A percentile compares a stretch with the other conserved stretches of the same genome.
These are phyloP conservation scores for Lagenorhynchus albirostris DNA, from an alignment of 2,113 vertebrate genomes.

Conservation along the genomic window DNA sequence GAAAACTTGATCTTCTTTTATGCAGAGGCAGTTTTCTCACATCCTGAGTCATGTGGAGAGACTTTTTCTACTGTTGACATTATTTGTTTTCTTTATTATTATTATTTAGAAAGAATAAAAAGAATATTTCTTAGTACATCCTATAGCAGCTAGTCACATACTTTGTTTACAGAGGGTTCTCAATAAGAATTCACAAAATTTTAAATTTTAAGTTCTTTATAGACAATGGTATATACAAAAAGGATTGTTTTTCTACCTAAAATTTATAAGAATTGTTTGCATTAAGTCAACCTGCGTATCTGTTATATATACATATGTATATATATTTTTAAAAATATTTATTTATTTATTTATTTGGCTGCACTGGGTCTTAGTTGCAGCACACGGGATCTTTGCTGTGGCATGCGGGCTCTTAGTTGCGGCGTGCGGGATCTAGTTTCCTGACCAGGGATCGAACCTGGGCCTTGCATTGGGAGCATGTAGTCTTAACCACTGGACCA, in stretches of 20 bases:
- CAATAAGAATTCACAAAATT: slow-evolving; percentile 26
- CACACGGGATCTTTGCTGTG: too few relatives aligned
- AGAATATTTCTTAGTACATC: neutral
- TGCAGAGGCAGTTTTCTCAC: neutral
- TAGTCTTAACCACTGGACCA: too few relatives aligned
- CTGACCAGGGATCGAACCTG: too few relatives aligned
- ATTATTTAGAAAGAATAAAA: neutral
- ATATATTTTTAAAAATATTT: too few relatives aligned
- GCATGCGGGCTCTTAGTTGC: too few relatives aligned
- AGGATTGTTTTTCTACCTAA: neutral
- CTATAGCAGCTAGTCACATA: neutral
- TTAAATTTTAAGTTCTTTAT: slow-evolving; percentile 6
- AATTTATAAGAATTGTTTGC: neutral
- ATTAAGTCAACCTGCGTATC: neutral
- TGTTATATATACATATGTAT: too few relatives aligned
- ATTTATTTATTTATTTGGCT: too few relatives aligned
- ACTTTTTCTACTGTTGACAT: neutral
- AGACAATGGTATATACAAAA: neutral
- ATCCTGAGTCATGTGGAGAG: neutral
- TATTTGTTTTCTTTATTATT: neutral
- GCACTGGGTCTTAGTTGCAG: too few relatives aligned
- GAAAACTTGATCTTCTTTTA: neutral
- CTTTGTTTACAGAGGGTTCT: neutral
- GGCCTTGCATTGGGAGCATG: too few relatives aligned
- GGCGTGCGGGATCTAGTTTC: too few relatives aligned